Percentiles rank a stretch among this genome's conserved stretches.
These are phyloP conservation scores for Sisor rabdophorus DNA, from an alignment of 2,113 vertebrate genomes.

Conservation along the genomic window DNA sequence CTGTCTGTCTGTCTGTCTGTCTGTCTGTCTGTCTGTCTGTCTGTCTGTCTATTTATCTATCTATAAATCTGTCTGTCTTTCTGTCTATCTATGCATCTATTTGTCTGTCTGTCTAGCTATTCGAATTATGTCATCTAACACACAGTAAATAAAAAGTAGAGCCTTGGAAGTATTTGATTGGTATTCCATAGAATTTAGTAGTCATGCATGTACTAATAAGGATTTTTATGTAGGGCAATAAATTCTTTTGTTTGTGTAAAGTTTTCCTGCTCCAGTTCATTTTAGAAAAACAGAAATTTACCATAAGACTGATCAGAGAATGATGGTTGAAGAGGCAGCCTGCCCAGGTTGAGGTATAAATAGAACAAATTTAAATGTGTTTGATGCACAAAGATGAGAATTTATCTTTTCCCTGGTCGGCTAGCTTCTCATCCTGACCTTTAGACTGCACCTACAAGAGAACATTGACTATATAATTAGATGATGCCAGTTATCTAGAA, in stretches of 20 bases:
- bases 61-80: too few species aligned
- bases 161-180: not conserved
- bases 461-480: conserved; percentile 11
- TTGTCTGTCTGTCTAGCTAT: too few species aligned
- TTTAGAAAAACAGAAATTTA: conserved; percentile 1
- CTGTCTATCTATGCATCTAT: too few species aligned
- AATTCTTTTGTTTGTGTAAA: not conserved
- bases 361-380: conserved; percentile 40
- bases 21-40: too few species aligned
- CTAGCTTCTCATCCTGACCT: conserved; percentile 9
- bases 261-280: conserved; percentile 8
- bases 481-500: conserved; percentile 11
- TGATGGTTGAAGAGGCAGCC: not conserved
- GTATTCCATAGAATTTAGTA: not conserved
- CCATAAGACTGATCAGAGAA: conserved; percentile 10
- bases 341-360: conserved; percentile 39
- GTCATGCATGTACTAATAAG: not conserved
- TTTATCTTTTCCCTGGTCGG: conserved; percentile 33
- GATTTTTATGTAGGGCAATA: not conserved
- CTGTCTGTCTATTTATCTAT: too few species aligned
- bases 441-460: conserved; percentile 5
- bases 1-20: too few species aligned
- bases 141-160: not conserved
- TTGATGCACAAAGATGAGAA: conserved; percentile 42
- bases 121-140: not conserved